phyloP scores from a whole-genome alignment of 2,797 vertebrate genomes.

The Melanotaenia nigrans region DNA sequence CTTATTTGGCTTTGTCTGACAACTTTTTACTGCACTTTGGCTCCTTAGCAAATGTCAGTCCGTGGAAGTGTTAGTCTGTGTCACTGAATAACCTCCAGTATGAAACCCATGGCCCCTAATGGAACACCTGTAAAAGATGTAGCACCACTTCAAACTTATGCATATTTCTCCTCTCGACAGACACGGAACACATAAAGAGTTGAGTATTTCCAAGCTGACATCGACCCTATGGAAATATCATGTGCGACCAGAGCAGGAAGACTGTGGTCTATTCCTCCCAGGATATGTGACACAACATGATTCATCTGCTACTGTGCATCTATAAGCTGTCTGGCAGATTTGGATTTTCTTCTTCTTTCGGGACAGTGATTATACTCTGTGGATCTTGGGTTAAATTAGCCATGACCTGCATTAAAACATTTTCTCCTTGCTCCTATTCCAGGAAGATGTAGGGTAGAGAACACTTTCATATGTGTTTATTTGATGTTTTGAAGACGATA shows the following conservation, averaged over 20 bases:
- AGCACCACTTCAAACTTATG: conserved; percentile 34
- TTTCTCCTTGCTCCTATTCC: conserved; percentile 28
- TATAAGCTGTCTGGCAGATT: conserved; percentile 74
- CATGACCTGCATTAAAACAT: conserved; percentile 64
- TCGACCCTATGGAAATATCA: conserved; percentile 70
- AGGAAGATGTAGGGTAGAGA: conserved; percentile 22
- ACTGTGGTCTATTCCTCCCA: conserved; percentile 59
- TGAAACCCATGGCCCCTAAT: conserved; percentile 16
- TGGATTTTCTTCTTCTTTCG: conserved; percentile 38
- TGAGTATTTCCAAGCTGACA: conserved; percentile 51
- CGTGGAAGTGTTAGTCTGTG: conserved; percentile 36
- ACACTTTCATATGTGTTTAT: conserved; percentile 51
- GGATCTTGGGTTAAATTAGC: conserved; percentile 69
- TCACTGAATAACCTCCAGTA: conserved; percentile 42
- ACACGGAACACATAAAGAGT: conserved; percentile 33
- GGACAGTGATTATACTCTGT: conserved; percentile 68
- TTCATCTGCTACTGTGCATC: conserved; percentile 77
- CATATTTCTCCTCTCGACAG: conserved; percentile 17
- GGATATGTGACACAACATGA: conserved; percentile 62
- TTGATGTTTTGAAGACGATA: conserved; percentile 51
- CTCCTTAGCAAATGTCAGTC: conserved; percentile 6
- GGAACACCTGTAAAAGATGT: conserved; percentile 67
- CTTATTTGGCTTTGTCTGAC: not conserved
- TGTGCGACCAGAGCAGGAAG: conserved; percentile 62
- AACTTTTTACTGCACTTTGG: not conserved